Evolutionary conservation across 2,797 vertebrate species (phyloP), one percentile per base, ranked within the genome.

Genomic region (Numenius phaeopus): DNA sequence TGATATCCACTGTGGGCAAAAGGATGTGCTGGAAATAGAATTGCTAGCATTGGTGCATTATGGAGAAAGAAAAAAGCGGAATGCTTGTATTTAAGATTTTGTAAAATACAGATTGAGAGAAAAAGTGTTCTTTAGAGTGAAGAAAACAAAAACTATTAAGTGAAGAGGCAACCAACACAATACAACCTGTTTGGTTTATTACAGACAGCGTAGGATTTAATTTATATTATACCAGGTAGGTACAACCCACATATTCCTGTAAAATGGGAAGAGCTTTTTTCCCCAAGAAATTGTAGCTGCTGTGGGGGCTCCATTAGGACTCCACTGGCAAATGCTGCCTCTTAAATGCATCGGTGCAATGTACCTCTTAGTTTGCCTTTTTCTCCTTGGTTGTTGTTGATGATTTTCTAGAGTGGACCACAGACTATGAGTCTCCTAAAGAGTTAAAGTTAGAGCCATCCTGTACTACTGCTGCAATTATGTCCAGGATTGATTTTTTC

Each of bases 71-170:
- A 47, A 65, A 55, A 70, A 37, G 10, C 10, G 64, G 26, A 20
- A 40, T 78, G 15, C 18, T 84, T 81, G 13, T 83, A 52, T 76
- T 50, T 72, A 34, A 70, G 11, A n/a, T 40, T 10, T 46, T 77
- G 11, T 64, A 93, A 94, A 97, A 94, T 49, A 37, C 20, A 70
- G n/a, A 61, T 26, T 58, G 42, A 59, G 17, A 76, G 3, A 70
- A 75, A 93, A 72, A 54, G 7, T 12, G 29, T 54, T 19, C 29
- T 54, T 61, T 34, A 52, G 59, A 91, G 14, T 40, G 37, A 77
- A 65, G 55, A 55, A 91, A 93, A 64, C 7, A 37, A 58, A 71
- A 87, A 9, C 5, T 39, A 17, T 46, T 29, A 39, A 75, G 22
- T 65, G 65, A 86, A 70, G 10, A 65, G 16, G 9, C n/a, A 30